Evolutionary conservation across 92 coral and sea anemone species (phyloP), one percentile per base, ranked within the genome.

Genomic region (Siderastrea siderea): DNA sequence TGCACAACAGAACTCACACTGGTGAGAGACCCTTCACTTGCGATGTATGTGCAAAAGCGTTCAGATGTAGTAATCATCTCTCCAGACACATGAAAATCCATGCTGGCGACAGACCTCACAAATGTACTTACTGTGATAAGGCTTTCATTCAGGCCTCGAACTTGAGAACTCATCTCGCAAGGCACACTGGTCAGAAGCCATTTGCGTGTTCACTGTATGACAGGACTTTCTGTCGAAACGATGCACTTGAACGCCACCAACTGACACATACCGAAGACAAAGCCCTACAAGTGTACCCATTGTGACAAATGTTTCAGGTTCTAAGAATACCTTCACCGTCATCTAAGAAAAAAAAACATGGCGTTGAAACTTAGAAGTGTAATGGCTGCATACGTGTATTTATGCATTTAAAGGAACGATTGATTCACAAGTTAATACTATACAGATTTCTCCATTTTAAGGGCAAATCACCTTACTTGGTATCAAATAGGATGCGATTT

Each of bases 101-200:
- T 38, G 4, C 86, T 0, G 81, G 60, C 11, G 43, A 59, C 11
- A 78, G 59, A 59, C 68, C 83, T 52, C 48, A 15, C 70, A 75
- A 87, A 65, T 87, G 91, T 26, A 68, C 71, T 46, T 59, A 65
- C 15, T 87, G 91, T 70, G 90, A 70, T 51, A 86, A 86, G 67
- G 14, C 14, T 3, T 86, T 86, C 62, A 3, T 9, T 6, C 48
- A 47, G 3, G 74, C 69, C n/a, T 52, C 78, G 10, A 65, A 86
- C 51, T 66, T 78, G 16, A 53, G 12, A 4, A 19, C 71, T 50
- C 90, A 86, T 76, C 45, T 46, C 57, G 46, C 47, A 6, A 17
- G 9, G 4, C 91, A 87, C 26, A 55, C 85, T 1, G 86, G 81
- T 17, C 85, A 68, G 26, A 79, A 85, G 15, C 86, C 91, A 54